Evolutionary conservation across 2,113 vertebrate species (phyloP).

Genomic region (Aegotheles bennettii): DNA sequence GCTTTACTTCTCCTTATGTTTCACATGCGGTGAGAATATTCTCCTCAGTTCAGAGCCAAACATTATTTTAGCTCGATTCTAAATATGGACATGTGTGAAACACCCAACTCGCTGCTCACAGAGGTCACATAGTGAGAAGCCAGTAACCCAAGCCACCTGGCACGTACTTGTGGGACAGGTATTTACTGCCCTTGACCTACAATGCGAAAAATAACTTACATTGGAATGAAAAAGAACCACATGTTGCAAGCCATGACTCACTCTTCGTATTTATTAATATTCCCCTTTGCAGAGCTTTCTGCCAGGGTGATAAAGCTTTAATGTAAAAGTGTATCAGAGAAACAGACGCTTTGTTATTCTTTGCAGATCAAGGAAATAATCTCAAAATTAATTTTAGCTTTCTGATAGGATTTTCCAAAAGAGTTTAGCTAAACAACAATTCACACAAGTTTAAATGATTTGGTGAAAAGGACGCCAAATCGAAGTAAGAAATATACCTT

Average conservation of each 20-base stretch:
- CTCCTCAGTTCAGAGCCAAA: background rate
- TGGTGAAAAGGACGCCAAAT: background rate
- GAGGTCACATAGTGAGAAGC: background rate
- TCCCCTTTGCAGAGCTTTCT: background rate
- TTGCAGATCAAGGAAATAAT: background rate
- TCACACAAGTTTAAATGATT: background rate
- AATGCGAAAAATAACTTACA: constrained; percentile 5
- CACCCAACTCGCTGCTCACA: background rate
- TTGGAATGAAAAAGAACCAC: background rate
- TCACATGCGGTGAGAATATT: background rate
- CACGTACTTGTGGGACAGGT: background rate
- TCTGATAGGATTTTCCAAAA: background rate
- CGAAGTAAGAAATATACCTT: background rate
- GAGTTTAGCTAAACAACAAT: background rate
- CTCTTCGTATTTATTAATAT: background rate
- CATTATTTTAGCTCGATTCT: background rate
- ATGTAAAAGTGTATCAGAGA: background rate
- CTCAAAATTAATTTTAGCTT: background rate
- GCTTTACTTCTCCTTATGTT: background rate
- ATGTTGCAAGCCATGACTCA: background rate
- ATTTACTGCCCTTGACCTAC: constrained; percentile 40
- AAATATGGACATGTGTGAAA: background rate
- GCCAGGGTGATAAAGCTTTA: background rate
- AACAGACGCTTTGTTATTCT: background rate
- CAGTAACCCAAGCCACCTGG: constrained; percentile 27